A percentile compares a stretch with the other conserved stretches of the same genome.
phyloP scores from a whole-genome alignment of 2,113 vertebrate species.

The Brachirus orientalis region DNA sequence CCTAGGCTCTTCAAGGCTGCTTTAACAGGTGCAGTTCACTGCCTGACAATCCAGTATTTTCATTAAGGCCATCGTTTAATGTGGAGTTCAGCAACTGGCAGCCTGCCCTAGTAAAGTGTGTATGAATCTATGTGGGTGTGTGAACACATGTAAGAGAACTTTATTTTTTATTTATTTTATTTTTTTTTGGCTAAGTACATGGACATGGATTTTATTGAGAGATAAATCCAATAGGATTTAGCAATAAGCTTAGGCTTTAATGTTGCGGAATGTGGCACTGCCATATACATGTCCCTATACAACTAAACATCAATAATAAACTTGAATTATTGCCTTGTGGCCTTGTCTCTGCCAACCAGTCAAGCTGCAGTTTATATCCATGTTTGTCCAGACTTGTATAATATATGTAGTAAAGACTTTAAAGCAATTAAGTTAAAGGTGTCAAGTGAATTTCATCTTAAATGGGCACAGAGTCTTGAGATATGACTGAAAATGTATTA shows the following conservation, averaged over 20 bases:
- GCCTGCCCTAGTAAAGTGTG: conserved; percentile 23
- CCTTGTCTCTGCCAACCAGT: conserved; percentile 12
- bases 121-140: background rate
- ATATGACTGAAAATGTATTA: background rate
- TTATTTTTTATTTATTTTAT: too few relatives aligned
- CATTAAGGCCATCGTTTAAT: conserved; percentile 65
- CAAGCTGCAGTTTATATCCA: conserved; percentile 1
- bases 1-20: conserved; percentile 43
- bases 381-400: conserved; percentile 10
- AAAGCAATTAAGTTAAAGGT: background rate
- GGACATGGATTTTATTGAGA: conserved; percentile 18
- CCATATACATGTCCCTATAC: background rate
- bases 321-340: conserved; percentile 2
- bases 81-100: conserved; percentile 54
- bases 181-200: conserved; percentile 11
- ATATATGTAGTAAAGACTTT: conserved; percentile 2
- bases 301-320: conserved; percentile 5
- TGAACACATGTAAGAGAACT: conserved; percentile 17
- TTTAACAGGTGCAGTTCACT: conserved; percentile 63
- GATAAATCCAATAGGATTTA: conserved; percentile 57
- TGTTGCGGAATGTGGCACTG: conserved; percentile 39
- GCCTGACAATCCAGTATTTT: conserved; percentile 51
- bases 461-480: background rate
- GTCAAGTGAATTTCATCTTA: conserved; percentile 8
- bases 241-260: background rate